phyloP scores from a whole-genome alignment of 64 coral and sea anemone genomes.

The Montipora foliosa region DNA sequence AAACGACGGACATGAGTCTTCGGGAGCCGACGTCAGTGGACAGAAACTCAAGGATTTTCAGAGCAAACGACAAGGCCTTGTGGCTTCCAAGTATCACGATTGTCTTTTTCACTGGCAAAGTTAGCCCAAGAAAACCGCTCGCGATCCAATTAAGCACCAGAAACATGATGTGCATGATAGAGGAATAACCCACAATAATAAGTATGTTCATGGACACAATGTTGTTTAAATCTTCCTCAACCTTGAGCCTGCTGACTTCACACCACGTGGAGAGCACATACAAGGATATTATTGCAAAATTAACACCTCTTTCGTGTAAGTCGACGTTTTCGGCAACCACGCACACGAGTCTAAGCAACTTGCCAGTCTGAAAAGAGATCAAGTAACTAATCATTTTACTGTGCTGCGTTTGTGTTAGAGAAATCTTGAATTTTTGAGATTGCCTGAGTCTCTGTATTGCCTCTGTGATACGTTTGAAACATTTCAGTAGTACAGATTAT shows the following conservation, averaged over 20 bases:
- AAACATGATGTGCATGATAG: conserved; percentile 91
- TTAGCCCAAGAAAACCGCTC: conserved; percentile 40
- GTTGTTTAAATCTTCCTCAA: conserved; percentile 57
- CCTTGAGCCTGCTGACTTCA: conserved; percentile 59
- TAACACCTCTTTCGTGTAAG: conserved; percentile 18
- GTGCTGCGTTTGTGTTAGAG: too few relatives aligned
- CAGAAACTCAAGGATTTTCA: conserved; percentile 66
- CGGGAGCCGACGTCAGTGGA: conserved; percentile 71
- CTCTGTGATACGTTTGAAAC: too few relatives aligned
- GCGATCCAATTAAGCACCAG: conserved; percentile 79
- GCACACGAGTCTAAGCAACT: conserved; percentile 48
- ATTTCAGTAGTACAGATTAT: too few relatives aligned
- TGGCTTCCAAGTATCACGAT: conserved; percentile 82
- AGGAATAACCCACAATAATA: conserved; percentile 79
- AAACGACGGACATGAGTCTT: conserved; percentile 80
- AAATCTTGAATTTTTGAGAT: too few relatives aligned
- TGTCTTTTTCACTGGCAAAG: conserved; percentile 75
- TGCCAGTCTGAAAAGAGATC: conserved; percentile 39
- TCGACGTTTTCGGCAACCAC: conserved; percentile 60
- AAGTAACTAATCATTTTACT: too few relatives aligned
- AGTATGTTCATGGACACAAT: conserved; percentile 82
- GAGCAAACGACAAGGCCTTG: conserved; percentile 79
- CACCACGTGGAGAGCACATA: conserved; percentile 79
- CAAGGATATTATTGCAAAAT: conserved; percentile 34
- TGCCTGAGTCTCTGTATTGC: too few relatives aligned